phyloP scores from a whole-genome alignment of 2,113 vertebrate genomes.

The Nasalis larvatus region DNA sequence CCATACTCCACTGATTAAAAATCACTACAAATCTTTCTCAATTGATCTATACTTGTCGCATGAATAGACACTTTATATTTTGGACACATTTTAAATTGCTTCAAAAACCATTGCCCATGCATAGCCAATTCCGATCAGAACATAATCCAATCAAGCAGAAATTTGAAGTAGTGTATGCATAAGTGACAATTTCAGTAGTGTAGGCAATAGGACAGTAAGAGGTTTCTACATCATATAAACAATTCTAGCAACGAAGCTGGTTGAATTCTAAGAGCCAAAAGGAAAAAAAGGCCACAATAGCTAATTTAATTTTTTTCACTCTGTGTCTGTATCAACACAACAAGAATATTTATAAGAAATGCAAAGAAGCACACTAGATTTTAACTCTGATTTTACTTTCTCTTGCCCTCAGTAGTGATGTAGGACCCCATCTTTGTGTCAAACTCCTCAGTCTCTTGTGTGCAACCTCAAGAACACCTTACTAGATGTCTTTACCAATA shows the following conservation, averaged over 20 bases:
- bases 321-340: neutral
- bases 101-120: neutral
- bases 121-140: neutral
- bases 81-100: neutral
- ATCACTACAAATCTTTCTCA: neutral
- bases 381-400: constrained; percentile 1
- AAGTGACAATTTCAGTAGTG: neutral
- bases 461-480: neutral
- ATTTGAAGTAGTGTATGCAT: neutral
- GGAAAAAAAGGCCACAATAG: neutral
- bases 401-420: neutral
- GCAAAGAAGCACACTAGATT: neutral
- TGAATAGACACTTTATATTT: neutral
- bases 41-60: neutral
- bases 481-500: neutral
- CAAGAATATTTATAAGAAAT: neutral
- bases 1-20: neutral
- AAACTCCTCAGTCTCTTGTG: neutral
- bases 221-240: neutral
- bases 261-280: neutral
- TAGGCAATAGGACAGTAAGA: neutral
- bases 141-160: neutral
- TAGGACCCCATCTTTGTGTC: neutral
- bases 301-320: neutral
- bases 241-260: neutral